Percentiles rank a stretch among this genome's conserved stretches.
Conservation (phyloP, 2,797 vertebrate genomes). For the Lophius americanus region DNA sequence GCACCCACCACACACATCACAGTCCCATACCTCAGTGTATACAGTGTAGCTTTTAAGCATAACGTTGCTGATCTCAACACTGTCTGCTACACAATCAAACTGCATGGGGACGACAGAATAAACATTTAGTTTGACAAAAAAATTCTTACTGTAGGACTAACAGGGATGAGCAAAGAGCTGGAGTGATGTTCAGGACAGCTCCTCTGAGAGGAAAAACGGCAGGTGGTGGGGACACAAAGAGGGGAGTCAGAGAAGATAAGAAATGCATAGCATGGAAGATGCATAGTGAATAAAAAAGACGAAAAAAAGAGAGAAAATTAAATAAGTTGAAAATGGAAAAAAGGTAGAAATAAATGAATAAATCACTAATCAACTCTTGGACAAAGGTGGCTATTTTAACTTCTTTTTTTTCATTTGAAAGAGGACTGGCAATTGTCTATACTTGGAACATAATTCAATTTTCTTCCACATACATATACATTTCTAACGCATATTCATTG, state of each 20-base stretch:
- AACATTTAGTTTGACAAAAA: slow-evolving; percentile 57
- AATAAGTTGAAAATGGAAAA: not conserved
- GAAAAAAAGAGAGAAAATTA: not conserved
- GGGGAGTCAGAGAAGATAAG: not conserved
- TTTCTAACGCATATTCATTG: not conserved
- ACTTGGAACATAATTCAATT: too few relatives aligned
- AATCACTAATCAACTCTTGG: too few relatives aligned
- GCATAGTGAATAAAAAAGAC: not conserved
- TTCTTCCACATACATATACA: too few relatives aligned
- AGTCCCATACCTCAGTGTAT: slow-evolving; percentile 89
- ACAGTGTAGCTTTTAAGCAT: slow-evolving; percentile 94
- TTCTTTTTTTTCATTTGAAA: too few relatives aligned
- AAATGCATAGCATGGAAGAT: not conserved
- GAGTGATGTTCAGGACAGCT: slow-evolving; percentile 71
- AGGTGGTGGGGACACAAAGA: not conserved
- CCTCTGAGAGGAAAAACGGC: slow-evolving; percentile 60
- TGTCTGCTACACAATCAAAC: slow-evolving; percentile 92
- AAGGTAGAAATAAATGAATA: not conserved
- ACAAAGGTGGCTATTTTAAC: too few relatives aligned
- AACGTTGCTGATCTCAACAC: slow-evolving; percentile 88
- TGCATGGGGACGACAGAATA: slow-evolving; percentile 81
- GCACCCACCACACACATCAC: slow-evolving; percentile 30
- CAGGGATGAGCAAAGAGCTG: slow-evolving; percentile 63
- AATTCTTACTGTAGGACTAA: slow-evolving; percentile 67
- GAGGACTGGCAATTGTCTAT: too few relatives aligned